Percentiles rank a stretch among this genome's conserved stretches.
phyloP scores from a whole-genome alignment of 92 coral and sea anemone genomes.

The Actinernus sp. region DNA sequence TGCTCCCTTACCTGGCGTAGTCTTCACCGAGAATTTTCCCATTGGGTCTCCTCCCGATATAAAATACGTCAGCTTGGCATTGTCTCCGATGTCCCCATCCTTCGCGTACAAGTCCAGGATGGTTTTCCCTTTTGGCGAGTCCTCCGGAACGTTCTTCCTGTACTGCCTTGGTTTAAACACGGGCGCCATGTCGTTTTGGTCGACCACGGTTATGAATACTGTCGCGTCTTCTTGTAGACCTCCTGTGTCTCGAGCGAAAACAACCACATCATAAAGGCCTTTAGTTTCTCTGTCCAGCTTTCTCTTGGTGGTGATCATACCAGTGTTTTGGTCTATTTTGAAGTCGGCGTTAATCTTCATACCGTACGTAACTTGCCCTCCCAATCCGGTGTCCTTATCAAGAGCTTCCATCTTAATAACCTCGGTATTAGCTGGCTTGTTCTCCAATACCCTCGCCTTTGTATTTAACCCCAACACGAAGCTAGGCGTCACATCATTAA shows the following conservation, averaged over 20 bases:
- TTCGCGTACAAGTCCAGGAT: constrained; percentile 64
- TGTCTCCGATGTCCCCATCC: constrained; percentile 85
- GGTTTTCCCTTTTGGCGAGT: constrained; percentile 52
- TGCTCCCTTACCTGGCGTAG: constrained; percentile 62
- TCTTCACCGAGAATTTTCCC: constrained; percentile 75
- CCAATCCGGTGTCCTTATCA: constrained; percentile 59
- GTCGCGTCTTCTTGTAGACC: constrained; percentile 17
- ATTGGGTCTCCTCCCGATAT: constrained; percentile 73
- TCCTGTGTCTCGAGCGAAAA: constrained; percentile 75
- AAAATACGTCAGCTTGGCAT: constrained; percentile 85
- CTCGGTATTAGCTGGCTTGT: constrained; percentile 45
- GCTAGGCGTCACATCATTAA: constrained; percentile 85
- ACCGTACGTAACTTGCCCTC: constrained; percentile 3
- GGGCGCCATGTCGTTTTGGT: constrained; percentile 82
- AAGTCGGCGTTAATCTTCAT: constrained; percentile 31
- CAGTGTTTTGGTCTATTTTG: constrained; percentile 50
- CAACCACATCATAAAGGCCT: constrained; percentile 29
- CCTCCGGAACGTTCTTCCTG: constrained; percentile 59
- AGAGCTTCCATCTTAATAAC: constrained; percentile 70
- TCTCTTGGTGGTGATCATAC: constrained; percentile 61
- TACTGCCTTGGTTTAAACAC: constrained; percentile 51
- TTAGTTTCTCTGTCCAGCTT: constrained; percentile 64
- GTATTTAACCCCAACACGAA: constrained; percentile 49
- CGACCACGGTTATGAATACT: constrained; percentile 61
- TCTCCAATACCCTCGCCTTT: constrained; percentile 74